Evolutionary conservation across 2,888 invertebrate genomes (phyloP), one percentile per base, ranked within the genome.

Genomic region (Silvanus unidentatus): DNA sequence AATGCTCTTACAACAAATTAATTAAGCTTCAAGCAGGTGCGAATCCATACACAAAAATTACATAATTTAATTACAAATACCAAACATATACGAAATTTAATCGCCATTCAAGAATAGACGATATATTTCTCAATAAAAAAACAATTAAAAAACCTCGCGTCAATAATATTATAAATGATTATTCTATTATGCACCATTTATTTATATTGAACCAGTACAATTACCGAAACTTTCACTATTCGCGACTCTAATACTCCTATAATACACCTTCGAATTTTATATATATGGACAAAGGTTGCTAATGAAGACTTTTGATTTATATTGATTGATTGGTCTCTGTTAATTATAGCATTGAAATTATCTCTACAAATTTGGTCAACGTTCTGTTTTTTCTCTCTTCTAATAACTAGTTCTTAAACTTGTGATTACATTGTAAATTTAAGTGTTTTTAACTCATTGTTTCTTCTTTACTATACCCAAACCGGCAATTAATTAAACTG

Each of bases 1-100:
- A 57, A 53, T 54, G 48, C 49, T 43, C 40, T 13, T 44, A 44
- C 47, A 48, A 57, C 54, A 54, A 54, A 57, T 57, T 55, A 54
- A 58, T 58, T 55, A 47, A 49, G 29, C 40, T 50, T 44, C 41
- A 32, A 44, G 50, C 57, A 52, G 55, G 53, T 56, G 58, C 47
- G 52, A 53, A 45, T 51, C 52, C 15, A 41, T 30, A 42, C 28
- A 43, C 42, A 38, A 37, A 37, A 46, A 46, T 46, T 46, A 38
- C 38, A 36, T 32, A 32, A 32, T 32, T 32, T 12, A 3, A 32
- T 32, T 32, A n/a, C n/a, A 32, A 5, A 32, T 5, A 32, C 10
- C n/a, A 9, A n/a, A 32, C 3, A 32, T 5, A 32, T 28, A 28
- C 28, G 28, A 9, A 28, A 28, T 28, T 28, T 28, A n/a, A n/a